A percentile compares a stretch with the other conserved stretches of the same genome.
Conservation (phyloP, 2,113 vertebrate species). For the Embiotoca jacksoni region DNA sequence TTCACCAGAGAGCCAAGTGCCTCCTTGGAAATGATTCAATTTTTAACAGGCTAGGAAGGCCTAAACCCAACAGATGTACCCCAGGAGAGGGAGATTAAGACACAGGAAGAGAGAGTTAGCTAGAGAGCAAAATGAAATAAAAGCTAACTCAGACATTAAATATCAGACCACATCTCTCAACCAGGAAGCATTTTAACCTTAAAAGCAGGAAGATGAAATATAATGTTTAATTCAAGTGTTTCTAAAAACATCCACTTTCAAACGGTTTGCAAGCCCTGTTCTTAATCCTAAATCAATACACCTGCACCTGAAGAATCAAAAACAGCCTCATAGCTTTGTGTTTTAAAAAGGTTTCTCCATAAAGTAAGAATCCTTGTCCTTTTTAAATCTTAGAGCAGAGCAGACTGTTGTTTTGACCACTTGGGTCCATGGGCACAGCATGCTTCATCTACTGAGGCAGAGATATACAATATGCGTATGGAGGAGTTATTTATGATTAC, state of each 20-base stretch:
- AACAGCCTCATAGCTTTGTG: not conserved
- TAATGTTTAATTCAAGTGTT: not conserved
- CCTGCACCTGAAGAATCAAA: not conserved
- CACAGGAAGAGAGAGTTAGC: slow-evolving; percentile 13
- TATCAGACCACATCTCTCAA: slow-evolving; percentile 28
- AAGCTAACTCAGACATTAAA: slow-evolving; percentile 35
- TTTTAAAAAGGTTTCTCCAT: too few relatives aligned
- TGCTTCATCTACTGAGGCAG: too few relatives aligned
- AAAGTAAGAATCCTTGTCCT: too few relatives aligned
- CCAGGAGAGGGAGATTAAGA: slow-evolving; percentile 11
- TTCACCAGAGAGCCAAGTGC: slow-evolving; percentile 52
- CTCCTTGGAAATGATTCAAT: slow-evolving; percentile 53
- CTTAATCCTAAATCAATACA: not conserved
- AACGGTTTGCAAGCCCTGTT: not conserved
- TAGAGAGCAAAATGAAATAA: slow-evolving; percentile 21
- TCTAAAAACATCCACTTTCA: slow-evolving; percentile 1
- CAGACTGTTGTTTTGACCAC: too few relatives aligned
- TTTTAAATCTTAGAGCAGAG: too few relatives aligned
- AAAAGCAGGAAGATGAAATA: not conserved
- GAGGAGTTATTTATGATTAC: not conserved
- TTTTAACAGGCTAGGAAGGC: slow-evolving; percentile 64
- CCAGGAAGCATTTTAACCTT: slow-evolving; percentile 15
- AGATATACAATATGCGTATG: not conserved
- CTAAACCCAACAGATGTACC: slow-evolving; percentile 51
- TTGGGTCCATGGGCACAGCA: not conserved